Base-by-base conservation (phyloP, 2,797 vertebrate genomes). In the Pseudotriccus pelzelni region DNA sequence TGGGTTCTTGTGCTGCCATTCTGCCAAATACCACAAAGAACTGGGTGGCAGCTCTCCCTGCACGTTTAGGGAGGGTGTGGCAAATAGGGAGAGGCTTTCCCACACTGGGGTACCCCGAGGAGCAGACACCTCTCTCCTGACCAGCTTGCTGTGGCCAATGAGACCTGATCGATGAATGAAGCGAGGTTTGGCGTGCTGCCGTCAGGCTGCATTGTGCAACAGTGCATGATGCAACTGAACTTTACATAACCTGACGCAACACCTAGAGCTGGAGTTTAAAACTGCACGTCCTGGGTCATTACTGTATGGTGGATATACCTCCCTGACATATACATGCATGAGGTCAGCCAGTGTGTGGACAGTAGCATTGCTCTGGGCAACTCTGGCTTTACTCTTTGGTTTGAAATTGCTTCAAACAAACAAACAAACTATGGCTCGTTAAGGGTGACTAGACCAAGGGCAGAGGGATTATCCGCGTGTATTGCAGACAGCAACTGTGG, bases 201-300 rank as follows among this genome's bases (percentile, higher is more conserved):
- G 4, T 67, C 44, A 75, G 70, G 81, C 88, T 46, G 66, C 34
- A 4, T 95, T 96, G 96, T 94, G 95, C 87, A 96, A 97, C 69
- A 64, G 28, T 24, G 41, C 0, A 5, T 97, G 97, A 97, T 97
- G 97, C 97, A 97, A 97, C 84, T 97, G 97, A 97, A 96, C 95
- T 97, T 97, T 96, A 93, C 84, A 97, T 96, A 98, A 98, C 95
- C 97, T 98, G 98, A 98, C 1, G 97, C 97, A 98, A 98, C 97
- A 96, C 92, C 80, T 78, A 59, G 53, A 92, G 80, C 67, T 84
- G 58, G 84, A 81, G 92, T 88, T 95, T 91, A 94, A 95, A 93
- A 90, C 89, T 96, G 81, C 78, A 95, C 74, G 81, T 93, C 69
- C 90, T 76, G 79, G 73, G 56, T 91, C 43, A 59, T 90, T 94